These are phyloP conservation scores for Protaetia brevitarsis DNA, from an alignment of 1,140 invertebrate genomes.

Conservation along the genomic window DNA sequence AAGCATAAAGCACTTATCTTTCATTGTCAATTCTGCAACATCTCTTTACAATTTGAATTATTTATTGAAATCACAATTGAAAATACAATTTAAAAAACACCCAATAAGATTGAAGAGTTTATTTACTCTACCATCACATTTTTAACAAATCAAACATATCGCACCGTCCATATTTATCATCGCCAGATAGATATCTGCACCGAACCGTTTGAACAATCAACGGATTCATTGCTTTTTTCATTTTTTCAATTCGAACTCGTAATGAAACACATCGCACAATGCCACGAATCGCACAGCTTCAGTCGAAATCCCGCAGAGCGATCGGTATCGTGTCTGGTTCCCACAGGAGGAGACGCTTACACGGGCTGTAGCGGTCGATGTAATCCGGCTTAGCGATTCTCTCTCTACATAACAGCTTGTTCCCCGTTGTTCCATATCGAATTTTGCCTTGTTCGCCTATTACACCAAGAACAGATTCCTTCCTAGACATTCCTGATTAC, in stretches of 20 bases:
- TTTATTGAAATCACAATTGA: too few species aligned
- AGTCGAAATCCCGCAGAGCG: conserved; percentile 23
- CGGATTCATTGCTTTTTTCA: background rate
- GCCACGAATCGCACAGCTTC: background rate
- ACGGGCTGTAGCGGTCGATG: conserved; percentile 18
- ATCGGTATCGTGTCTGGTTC: conserved; percentile 26
- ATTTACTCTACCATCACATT: too few species aligned
- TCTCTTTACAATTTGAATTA: too few species aligned
- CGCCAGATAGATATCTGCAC: background rate
- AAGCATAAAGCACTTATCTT: too few species aligned
- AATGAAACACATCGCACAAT: background rate
- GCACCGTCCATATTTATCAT: too few species aligned
- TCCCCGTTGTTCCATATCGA: conserved; percentile 14
- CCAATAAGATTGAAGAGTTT: too few species aligned
- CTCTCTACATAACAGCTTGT: conserved; percentile 22
- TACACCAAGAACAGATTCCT: background rate
- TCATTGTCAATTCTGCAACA: too few species aligned
- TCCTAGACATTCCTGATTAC: too few species aligned
- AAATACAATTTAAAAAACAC: too few species aligned
- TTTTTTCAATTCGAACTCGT: conserved; percentile 6
- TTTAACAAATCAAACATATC: too few species aligned
- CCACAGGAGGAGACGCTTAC: conserved; percentile 25
- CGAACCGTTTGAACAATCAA: background rate
- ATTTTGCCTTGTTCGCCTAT: background rate
- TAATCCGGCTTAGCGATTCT: conserved; percentile 23